phyloP scores from a whole-genome alignment of 2,888 invertebrate species.

The Ceramica pisi region DNA sequence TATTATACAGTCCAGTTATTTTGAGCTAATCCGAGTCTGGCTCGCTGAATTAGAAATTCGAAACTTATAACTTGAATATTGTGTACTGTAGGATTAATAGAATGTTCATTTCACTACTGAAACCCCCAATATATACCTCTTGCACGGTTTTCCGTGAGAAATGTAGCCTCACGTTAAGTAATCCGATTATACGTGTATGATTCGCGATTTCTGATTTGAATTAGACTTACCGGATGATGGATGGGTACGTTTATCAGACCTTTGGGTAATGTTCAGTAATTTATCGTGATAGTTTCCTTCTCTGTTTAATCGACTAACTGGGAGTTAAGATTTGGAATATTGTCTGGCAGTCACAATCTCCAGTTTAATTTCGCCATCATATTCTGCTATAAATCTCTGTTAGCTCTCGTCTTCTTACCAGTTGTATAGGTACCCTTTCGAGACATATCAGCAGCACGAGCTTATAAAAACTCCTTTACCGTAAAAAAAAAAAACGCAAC shows the following conservation, averaged over 20 bases:
- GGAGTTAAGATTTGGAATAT: neutral
- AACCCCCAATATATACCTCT: constrained; percentile 7
- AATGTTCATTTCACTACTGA: constrained; percentile 19
- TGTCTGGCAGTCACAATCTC: neutral
- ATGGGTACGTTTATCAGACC: constrained; percentile 34
- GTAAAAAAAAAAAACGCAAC: no score
- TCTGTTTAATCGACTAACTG: constrained; percentile 3
- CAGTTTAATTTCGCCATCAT: neutral
- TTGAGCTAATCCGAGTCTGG: constrained; percentile 68
- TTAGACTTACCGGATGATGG: constrained; percentile 32
- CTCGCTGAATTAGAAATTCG: constrained; percentile 60
- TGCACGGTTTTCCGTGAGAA: constrained; percentile 25
- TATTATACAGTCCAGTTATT: constrained; percentile 68
- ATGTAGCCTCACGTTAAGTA: constrained; percentile 33
- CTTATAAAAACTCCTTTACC: neutral
- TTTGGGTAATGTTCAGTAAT: constrained; percentile 30
- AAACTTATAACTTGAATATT: constrained; percentile 64
- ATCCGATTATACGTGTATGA: constrained; percentile 55
- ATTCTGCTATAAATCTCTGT: no score
- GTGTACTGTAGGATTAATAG: constrained; percentile 35
- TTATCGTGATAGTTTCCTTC: constrained; percentile 30
- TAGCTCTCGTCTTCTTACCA: no score
- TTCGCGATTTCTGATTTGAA: constrained; percentile 41
- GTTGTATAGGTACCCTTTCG: no score
- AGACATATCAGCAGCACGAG: neutral